These are phyloP conservation scores for Anaspis maculata DNA, from an alignment of 2,888 invertebrate genomes.

Conservation along the genomic window DNA sequence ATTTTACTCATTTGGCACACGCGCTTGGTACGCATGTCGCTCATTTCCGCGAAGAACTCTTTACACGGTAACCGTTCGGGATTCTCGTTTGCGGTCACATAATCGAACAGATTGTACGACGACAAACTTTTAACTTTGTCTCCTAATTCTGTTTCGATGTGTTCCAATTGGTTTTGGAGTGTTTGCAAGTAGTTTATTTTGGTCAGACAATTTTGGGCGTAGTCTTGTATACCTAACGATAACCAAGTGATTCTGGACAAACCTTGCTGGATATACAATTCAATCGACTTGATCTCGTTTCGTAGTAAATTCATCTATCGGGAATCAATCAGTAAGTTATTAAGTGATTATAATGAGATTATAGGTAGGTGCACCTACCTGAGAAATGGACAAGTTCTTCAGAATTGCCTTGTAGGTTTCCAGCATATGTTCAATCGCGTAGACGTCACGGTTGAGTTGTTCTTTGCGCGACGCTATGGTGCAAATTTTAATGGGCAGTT, in stretches of 20 bases:
- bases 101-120: conserved; percentile 51
- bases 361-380: conserved; percentile 52
- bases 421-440: conserved; percentile 52
- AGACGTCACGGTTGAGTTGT: conserved; percentile 56
- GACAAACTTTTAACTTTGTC: conserved; percentile 50
- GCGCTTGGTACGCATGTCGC: conserved; percentile 58
- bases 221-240: conserved; percentile 72
- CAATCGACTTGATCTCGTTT: conserved; percentile 59
- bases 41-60: conserved; percentile 66
- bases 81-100: conserved; percentile 21
- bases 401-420: conserved; percentile 57
- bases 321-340: conserved; percentile 4
- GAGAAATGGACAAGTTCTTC: conserved; percentile 58
- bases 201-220: conserved; percentile 50
- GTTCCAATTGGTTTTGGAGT: conserved; percentile 59
- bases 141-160: conserved; percentile 56
- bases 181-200: conserved; percentile 55
- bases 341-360: conserved; percentile 3
- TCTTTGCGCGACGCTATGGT: conserved; percentile 55
- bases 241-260: conserved; percentile 79
- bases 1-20: conserved; percentile 59
- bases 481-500: conserved; percentile 46
- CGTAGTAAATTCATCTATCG: conserved; percentile 59
- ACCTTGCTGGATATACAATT: conserved; percentile 71
- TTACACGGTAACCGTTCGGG: conserved; percentile 31